Percentiles rank a stretch among this genome's conserved stretches.
Conservation (phyloP, 2,888 invertebrate genomes). For the Melinaea marsaeus region DNA sequence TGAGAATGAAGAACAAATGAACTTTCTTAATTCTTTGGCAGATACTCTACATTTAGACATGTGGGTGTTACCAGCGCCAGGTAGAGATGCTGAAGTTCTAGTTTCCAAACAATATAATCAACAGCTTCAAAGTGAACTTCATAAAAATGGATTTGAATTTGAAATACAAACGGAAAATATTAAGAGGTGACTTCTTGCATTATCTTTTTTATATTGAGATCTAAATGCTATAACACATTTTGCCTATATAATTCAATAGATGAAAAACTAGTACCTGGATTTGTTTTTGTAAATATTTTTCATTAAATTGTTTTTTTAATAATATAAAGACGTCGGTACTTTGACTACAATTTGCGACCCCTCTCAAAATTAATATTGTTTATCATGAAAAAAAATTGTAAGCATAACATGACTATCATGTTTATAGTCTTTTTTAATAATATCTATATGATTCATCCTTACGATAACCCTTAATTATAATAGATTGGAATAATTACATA, state of each 20-base stretch:
- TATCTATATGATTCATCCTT: not conserved
- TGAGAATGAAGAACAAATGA: slow-evolving; percentile 31
- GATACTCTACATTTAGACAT: slow-evolving; percentile 43
- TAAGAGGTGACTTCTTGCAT: slow-evolving; percentile 49
- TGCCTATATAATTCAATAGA: not conserved
- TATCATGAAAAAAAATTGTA: no score
- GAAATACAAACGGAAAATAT: slow-evolving; percentile 50
- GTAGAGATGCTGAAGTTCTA: slow-evolving; percentile 37
- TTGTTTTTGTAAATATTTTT: no score
- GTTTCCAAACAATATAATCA: slow-evolving; percentile 43
- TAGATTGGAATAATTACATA: not conserved
- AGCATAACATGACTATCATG: no score
- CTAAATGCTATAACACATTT: not conserved
- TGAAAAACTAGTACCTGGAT: slow-evolving; percentile 12
- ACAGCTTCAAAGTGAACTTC: slow-evolving; percentile 45
- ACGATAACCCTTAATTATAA: not conserved
- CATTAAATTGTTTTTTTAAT: no score
- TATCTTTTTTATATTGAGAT: not conserved
- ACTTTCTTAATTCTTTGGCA: slow-evolving; percentile 42
- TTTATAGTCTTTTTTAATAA: no score
- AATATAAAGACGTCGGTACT: no score
- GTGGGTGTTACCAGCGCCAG: slow-evolving; percentile 43
- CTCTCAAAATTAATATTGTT: no score
- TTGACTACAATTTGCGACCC: no score
- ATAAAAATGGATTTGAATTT: slow-evolving; percentile 41